Evolutionary conservation across 2,797 vertebrate species (phyloP).

Genomic region (Gymnodraco acuticeps): DNA sequence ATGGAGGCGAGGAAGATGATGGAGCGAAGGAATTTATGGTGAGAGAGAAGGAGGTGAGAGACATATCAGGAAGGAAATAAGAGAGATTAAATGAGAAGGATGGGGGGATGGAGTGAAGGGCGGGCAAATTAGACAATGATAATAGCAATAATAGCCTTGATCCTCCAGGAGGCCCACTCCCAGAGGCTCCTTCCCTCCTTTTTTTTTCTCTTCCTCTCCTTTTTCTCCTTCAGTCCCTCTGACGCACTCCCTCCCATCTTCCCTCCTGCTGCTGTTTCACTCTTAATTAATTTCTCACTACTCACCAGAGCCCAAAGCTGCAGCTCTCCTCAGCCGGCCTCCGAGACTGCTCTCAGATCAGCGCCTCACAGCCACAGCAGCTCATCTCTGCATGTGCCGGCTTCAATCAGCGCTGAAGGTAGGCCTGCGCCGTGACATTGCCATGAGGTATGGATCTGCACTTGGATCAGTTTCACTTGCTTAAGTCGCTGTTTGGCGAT

Average conservation of each 20-base stretch:
- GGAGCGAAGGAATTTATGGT: conserved; percentile 29
- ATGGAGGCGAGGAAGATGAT: conserved; percentile 21
- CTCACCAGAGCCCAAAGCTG: conserved; percentile 80
- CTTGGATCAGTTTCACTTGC: conserved; percentile 68
- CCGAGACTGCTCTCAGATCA: conserved; percentile 71
- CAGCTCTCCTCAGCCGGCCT: conserved; percentile 71
- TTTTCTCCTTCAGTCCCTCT: conserved; percentile 58
- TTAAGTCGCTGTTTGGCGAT: conserved; percentile 46
- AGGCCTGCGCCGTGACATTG: conserved; percentile 57
- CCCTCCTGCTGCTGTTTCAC: conserved; percentile 82
- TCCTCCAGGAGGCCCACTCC: conserved; percentile 73
- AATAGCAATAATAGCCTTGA: conserved; percentile 88
- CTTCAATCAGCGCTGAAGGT: conserved; percentile 64
- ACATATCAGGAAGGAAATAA: conserved; percentile 27
- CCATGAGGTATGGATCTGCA: conserved; percentile 44
- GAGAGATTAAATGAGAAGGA: conserved; percentile 47
- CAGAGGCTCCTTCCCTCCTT: conserved; percentile 55
- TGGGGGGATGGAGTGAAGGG: conserved; percentile 35
- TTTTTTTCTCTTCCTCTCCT: conserved; percentile 39
- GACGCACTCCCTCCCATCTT: conserved; percentile 69
- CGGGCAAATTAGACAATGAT: conserved; percentile 82
- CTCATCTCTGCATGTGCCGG: conserved; percentile 51
- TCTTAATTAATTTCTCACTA: conserved; percentile 89
- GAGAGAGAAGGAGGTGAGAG: conserved; percentile 25
- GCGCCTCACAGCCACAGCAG: conserved; percentile 60